Evolutionary conservation across 1,140 invertebrate genomes (phyloP), one percentile per base, ranked within the genome.

Genomic region (Agrilus planipennis): DNA sequence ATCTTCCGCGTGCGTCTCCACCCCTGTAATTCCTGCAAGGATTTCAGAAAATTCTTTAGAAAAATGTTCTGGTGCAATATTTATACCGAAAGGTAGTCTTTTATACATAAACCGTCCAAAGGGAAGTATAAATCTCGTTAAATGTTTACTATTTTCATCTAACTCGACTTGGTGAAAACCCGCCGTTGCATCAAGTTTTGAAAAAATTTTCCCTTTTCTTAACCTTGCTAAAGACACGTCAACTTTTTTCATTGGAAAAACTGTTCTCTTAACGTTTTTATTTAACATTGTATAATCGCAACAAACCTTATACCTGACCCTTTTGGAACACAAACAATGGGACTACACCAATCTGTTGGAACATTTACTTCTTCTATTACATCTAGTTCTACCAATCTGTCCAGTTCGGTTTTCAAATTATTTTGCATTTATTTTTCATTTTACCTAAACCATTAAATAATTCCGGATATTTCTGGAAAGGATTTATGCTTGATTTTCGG

Each of bases 281-380:
- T 44, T 44, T 25, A 44, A 29, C 17, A 55, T 41, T 6, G 44
- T 44, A 20, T 39, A 44, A 19, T 44, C 42, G 25, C 36, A 39
- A 19, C 42, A 43, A 6, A 31, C 12, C 42, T 21, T 2, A 39
- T 47, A 7, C 50, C 54, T 34, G 57, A 49, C 14, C 48, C 35
- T 44, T 69, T 68, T 9, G 52, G 52, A 4, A 64, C 61, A 5
- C 54, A 39, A 4, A 69, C 53, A 17, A 67, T 54, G 3, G 63
- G 62, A n/a, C 57, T 46, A 14, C 55, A 59, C 61, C 64, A 70
- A 16, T 58, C 54, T 2, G 55, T 59, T 6, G 53, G 51, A 30
- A 52, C 43, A 20, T 52, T 49, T 16, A 60, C 58, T 22, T 39
- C 49, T 29, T 47, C 47, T 17, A 60, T 64, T 11, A 63, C 50